Evolutionary conservation across 2,113 vertebrate species (phyloP), one percentile per base, ranked within the genome.

Genomic region (Suricata suricatta): DNA sequence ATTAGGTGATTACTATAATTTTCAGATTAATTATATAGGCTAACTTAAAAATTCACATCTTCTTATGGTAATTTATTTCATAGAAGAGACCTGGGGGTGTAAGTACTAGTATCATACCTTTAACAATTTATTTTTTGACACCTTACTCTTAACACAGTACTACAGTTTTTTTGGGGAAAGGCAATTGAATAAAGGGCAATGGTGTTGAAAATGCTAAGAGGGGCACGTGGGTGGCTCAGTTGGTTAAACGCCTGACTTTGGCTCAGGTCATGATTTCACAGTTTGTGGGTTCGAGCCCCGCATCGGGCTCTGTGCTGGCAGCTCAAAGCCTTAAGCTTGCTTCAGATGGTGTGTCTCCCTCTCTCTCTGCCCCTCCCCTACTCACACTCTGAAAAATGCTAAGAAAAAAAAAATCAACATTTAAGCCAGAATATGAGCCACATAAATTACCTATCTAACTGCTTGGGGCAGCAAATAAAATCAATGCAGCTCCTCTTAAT

Each of bases 401-500:
- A 88, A 91, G 60, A 41, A 50, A 50, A 79, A 87, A 87, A 64
- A 64, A 86, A 72, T 79, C 25, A 69, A 14, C 66, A 69, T 60
- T 88, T 88, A 52, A 96, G 41, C 33, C 17, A 54, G 23, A 79
- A 47, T 47, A 33, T 64, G 52, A 96, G 27, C 17, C 35, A 72
- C 13, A 79, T 41, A 72, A 83, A 60, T 64, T 80, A 72, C n/a
- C 38, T 80, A 72, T 29, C 38, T 79, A 68, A 89, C 63, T 94
- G 11, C 68, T 93, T 52, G 14, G 52, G 72, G 50, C 13, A 88
- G 25, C 25, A 50, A 44, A 72, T 83, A 23, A 88, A 86, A 91
- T 95, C 41, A 79, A 29, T 95, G 35, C 35, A 83, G 25, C 25
- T 85, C 84, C 88, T 11, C 35, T 93, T 91, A 91, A 88, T 29